Evolutionary conservation across 2,888 invertebrate species (phyloP).

Genomic region (Cactoblastis cactorum): DNA sequence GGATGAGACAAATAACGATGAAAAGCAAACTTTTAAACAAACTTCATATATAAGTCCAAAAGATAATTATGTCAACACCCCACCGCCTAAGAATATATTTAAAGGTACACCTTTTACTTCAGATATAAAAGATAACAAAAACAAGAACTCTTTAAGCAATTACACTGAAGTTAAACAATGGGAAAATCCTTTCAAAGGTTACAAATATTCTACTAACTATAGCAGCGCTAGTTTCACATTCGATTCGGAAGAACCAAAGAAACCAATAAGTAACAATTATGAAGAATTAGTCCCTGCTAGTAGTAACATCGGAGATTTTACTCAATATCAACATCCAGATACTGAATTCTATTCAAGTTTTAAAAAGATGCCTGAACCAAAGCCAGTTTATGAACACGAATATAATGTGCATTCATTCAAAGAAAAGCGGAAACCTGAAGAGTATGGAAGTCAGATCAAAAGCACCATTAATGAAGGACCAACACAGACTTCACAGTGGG

Average conservation of each 20-base stretch:
- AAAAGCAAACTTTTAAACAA: constrained; percentile 33
- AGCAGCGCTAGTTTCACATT: constrained; percentile 57
- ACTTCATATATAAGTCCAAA: constrained; percentile 28
- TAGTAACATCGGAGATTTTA: constrained; percentile 50
- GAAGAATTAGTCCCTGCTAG: constrained; percentile 60
- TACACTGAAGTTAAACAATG: constrained; percentile 43
- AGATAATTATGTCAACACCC: background rate
- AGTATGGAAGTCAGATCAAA: constrained; percentile 51
- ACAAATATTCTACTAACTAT: constrained; percentile 57
- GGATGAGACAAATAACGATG: constrained; percentile 32
- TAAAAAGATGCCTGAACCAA: constrained; percentile 47
- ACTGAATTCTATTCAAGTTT: constrained; percentile 42
- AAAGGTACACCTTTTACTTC: constrained; percentile 32
- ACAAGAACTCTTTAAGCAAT: constrained; percentile 40
- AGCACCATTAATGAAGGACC: constrained; percentile 45
- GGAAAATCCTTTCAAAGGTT: constrained; percentile 51
- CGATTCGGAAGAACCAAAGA: constrained; percentile 46
- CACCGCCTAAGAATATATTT: constrained; percentile 22
- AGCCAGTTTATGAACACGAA: constrained; percentile 45
- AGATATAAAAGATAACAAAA: constrained; percentile 50
- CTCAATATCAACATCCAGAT: constrained; percentile 49
- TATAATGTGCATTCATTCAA: constrained; percentile 37
- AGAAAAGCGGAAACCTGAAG: constrained; percentile 47
- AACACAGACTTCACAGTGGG: constrained; percentile 54
- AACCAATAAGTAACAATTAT: constrained; percentile 37